Base-by-base conservation (phyloP, 2,113 vertebrate species). In the Dendrocopos noguchii region DNA sequence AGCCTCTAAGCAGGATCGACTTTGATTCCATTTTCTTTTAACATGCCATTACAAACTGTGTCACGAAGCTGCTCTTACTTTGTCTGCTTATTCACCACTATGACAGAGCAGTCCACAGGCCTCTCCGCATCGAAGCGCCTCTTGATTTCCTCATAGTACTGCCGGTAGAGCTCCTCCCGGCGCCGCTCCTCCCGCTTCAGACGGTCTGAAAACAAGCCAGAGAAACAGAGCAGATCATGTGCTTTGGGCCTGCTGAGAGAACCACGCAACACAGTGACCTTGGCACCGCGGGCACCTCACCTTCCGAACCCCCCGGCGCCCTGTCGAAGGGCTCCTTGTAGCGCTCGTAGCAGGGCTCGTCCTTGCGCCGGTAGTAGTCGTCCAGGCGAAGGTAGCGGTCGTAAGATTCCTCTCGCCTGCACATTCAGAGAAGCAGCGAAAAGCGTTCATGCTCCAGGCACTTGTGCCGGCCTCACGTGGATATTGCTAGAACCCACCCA, bases 81-180 rank as follows among this genome's bases (percentile, higher is more conserved):
- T 55, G 99, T 99, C 59, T 98, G 98, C 84, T 99, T 99, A 96
- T 99, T 99, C 94, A 99, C 99, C 46, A 99, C 99, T 29, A 99
- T 99, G 80, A 99, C 99, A 7, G 99, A 99, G 91, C 99, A 99
- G 96, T 99, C 99, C 15, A 99, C 99, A 1, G 99, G 99, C 27
- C 99, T 98, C 84, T 99, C 99, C 0, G 98, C 96, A 88, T 99
- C 99, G 16, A 98, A 98, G 75, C 99, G 99, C 12, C 98, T 98
- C 97, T 99, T 99, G 55, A 99, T 99, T 77, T 99, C 99, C 95
- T 99, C 99, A 4, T 99, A 99, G 96, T 99, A 99, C 80, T 99
- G 99, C 7, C 98, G 98, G 87, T 99, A 99, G 9, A 99, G 96
- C 67, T 99, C 99, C 61, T 99, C 99, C 39, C 99, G 98, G 55